Evolutionary conservation across 2,888 invertebrate species (phyloP), one percentile per base, ranked within the genome.

Genomic region (Cosmorhoe ocellata): DNA sequence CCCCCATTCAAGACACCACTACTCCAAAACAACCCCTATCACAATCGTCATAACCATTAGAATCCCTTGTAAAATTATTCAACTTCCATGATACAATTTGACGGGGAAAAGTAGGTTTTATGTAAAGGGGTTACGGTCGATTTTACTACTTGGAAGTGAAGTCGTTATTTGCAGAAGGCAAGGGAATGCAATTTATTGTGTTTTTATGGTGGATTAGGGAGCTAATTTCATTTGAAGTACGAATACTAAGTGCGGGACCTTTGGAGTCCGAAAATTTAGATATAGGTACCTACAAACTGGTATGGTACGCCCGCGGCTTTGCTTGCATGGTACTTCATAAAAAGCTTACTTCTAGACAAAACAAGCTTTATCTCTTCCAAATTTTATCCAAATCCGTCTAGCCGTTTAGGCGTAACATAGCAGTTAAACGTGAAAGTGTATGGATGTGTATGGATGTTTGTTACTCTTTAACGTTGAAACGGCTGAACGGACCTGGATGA

Each of bases 121-220:
- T 37, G 3, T 1, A 2, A 2, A 11, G 2, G 18, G 6, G 4
- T 41, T 54, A 54, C 14, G 36, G 51, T 47, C 33, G 0, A 4
- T 45, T 49, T 48, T 51, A n/a, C 13, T 13, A 7, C 7, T 12
- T 34, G 42, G 1, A 11, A 0, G 6, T 4, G 2, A 45, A n/a
- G 44, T 33, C 45, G 44, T 61, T 56, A 58, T 9, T 43, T 41
- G 40, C 55, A 58, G 58, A 38, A 48, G 49, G 14, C 24, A 24
- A 48, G 49, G 14, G 4, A 24, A 26, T 54, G 51, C 44, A 10
- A 38, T 36, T 58, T 55, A 63, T 61, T 53, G 56, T 33, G 31
- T 57, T 64, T 63, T 62, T 52, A 64, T 61, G 58, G 61, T 52
- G 46, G 54, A 58, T 57, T 55, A 60, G 10, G 38, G 39, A 56